Evolutionary conservation across 1,140 invertebrate species (phyloP).

Genomic region (Papilio machaon): DNA sequence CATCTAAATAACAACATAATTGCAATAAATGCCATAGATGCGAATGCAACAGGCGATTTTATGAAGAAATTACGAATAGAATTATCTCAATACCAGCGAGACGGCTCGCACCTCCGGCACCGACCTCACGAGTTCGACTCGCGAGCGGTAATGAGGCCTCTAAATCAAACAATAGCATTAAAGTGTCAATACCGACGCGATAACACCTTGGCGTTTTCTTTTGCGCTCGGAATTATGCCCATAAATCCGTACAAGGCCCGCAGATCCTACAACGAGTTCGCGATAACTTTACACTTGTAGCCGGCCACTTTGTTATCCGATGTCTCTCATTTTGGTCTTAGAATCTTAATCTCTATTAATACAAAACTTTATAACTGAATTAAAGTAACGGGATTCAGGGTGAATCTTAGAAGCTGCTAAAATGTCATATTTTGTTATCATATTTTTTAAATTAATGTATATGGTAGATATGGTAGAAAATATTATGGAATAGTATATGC

Average conservation of each 20-base stretch:
- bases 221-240: conserved; percentile 73
- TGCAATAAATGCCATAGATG: conserved; percentile 35
- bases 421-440: no score
- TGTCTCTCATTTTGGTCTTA: conserved; percentile 47
- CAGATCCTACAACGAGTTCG: conserved; percentile 55
- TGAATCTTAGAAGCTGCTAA: no score
- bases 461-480: background rate
- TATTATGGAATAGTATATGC: background rate
- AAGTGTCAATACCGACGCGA: conserved; percentile 78
- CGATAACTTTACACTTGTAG: conserved; percentile 47
- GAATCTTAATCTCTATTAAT: conserved; percentile 18
- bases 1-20: conserved; percentile 36
- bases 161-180: conserved; percentile 82
- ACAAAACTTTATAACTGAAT: background rate
- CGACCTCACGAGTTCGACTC: conserved; percentile 65
- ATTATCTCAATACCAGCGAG: conserved; percentile 54
- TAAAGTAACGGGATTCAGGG: background rate
- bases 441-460: no score
- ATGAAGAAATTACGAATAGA: conserved; percentile 66
- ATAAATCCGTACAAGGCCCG: conserved; percentile 69
- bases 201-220: conserved; percentile 79
- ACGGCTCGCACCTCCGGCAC: conserved; percentile 54
- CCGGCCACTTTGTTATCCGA: conserved; percentile 40
- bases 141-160: conserved; percentile 75
- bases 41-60: conserved; percentile 36